phyloP scores from a whole-genome alignment of 2,888 invertebrate species.

The Philhelius pedissequus region DNA sequence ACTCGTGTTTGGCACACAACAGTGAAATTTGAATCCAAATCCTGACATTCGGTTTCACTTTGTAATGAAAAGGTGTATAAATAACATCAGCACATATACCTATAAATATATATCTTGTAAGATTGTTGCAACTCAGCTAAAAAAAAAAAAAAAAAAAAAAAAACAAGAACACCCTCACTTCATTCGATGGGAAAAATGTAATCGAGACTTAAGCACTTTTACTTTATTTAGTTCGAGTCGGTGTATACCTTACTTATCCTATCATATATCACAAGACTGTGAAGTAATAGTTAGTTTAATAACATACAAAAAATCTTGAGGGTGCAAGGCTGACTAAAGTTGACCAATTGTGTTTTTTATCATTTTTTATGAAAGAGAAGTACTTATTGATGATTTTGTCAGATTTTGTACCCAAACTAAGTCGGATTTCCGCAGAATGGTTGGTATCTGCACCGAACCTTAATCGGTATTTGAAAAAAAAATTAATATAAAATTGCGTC shows the following conservation, averaged over 20 bases:
- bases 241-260: background rate
- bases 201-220: conserved; percentile 48
- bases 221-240: conserved; percentile 27
- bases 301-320: background rate
- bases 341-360: background rate
- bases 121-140: background rate
- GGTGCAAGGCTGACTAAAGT: background rate
- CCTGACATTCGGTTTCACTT: conserved; percentile 57
- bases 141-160: background rate
- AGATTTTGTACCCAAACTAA: too few relatives aligned
- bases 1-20: conserved; percentile 1
- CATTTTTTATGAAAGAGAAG: background rate
- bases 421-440: too few relatives aligned
- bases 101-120: background rate
- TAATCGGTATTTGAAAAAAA: too few relatives aligned
- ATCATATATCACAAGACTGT: conserved; percentile 29
- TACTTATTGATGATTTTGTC: too few relatives aligned
- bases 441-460: too few relatives aligned
- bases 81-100: background rate
- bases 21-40: conserved; percentile 60
- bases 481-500: too few relatives aligned
- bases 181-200: conserved; percentile 20
- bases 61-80: background rate
- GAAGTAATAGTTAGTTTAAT: conserved; percentile 21
- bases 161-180: conserved; percentile 24